Base-by-base conservation (phyloP, 2,888 invertebrate genomes). In the Drosophila hamatofila region DNA sequence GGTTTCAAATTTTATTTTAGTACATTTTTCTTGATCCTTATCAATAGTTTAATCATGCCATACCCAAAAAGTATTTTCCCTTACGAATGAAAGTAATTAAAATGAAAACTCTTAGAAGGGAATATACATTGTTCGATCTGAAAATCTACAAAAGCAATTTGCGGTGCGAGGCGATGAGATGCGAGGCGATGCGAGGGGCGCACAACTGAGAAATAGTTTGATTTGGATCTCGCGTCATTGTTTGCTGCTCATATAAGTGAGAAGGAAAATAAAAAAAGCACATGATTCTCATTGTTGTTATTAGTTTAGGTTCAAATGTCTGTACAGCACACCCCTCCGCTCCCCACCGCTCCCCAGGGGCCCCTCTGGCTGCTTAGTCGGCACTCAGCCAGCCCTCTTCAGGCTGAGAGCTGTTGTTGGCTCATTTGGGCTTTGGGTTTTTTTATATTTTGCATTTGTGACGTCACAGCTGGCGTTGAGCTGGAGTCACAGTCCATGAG, bases 171-270 rank as follows among this genome's bases (percentile, higher is more conserved):
- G 6, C 11, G 25, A 18, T 2, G 14, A 2, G 23, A 11, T 12
- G 18, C 6, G 49, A 3, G 0, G 12, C n/a, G 48, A n/a, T 21
- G 42, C 21, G 14, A 8, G 23, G 46, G 54, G 46, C 51, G 66
- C 46, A 49, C 14, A 25, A 4, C 18, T 59, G 61, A 81, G 78
- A 78, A 49, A 81, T 42, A 61, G 59, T 65, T 80, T 69, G 87
- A 87, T 89, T 84, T 77, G 21, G 69, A 85, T 84, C 89, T 73
- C 71, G 64, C 72, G 72, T 83, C 89, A 89, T 85, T 85, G 84
- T 89, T 86, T 81, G 74, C 44, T 35, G 58, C 60, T 72, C 71
- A 27, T 65, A 54, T 30, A 52, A 39, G 37, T 54, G 39, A 54
- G 37, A 9, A 37, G 44, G 65, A 52, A 41, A 48, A 77, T 81